Conservation (phyloP, 2,888 invertebrate genomes). For the Exocentrus adspersus region DNA sequence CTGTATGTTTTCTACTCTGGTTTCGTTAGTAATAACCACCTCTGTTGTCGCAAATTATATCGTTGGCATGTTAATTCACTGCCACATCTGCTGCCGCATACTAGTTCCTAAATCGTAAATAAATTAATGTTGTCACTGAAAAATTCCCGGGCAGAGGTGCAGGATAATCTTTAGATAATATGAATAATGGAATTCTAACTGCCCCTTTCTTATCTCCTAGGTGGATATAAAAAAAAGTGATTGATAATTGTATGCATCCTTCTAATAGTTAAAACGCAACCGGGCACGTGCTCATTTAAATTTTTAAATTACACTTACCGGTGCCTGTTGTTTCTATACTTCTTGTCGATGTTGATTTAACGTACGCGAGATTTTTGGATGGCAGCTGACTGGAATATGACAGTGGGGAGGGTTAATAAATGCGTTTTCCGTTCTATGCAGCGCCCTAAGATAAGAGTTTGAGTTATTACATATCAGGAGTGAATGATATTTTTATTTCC, state of each 20-base stretch:
- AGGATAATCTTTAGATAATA: constrained; percentile 11
- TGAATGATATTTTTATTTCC: neutral
- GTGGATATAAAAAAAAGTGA: neutral
- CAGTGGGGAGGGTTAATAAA: neutral
- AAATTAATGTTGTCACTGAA: neutral
- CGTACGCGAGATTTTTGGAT: constrained; percentile 42
- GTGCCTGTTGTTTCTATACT: constrained; percentile 36
- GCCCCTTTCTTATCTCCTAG: constrained; percentile 8
- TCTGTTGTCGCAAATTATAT: neutral
- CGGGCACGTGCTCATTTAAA: constrained; percentile 47
- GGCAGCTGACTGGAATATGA: constrained; percentile 42
- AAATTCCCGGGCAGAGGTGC: constrained; percentile 2
- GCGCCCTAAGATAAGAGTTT: neutral
- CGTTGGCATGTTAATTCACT: neutral
- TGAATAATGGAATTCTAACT: constrained; percentile 20
- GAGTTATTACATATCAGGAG: neutral
- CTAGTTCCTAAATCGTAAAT: neutral
- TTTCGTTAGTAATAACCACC: too few species aligned
- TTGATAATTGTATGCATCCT: constrained; percentile 16
- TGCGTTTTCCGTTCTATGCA: neutral
- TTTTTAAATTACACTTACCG: constrained; percentile 48
- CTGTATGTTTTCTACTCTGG: too few species aligned
- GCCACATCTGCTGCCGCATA: neutral
- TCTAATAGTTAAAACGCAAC: neutral
- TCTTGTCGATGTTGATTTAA: constrained; percentile 46